phyloP scores from a whole-genome alignment of 2,888 invertebrate species.

The Chymomyza caudatula region DNA sequence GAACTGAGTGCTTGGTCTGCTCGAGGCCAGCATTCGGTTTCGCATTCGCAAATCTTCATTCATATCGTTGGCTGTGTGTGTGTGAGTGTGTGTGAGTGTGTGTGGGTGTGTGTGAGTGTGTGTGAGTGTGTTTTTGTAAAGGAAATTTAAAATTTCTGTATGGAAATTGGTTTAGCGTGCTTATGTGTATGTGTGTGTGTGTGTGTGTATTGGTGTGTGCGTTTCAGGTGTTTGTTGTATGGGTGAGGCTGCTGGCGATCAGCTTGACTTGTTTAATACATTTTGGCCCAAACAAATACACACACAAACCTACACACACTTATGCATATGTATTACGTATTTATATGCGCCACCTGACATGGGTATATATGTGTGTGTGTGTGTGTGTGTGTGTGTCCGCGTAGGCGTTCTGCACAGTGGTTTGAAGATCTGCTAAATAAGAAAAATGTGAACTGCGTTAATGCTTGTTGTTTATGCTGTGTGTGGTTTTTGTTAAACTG shows the following conservation, averaged over 20 bases:
- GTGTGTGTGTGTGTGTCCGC: not conserved
- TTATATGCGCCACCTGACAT: not conserved
- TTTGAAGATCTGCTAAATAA: not conserved
- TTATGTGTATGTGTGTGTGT: not conserved
- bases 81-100: not conserved
- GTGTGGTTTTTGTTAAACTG: too few relatives aligned
- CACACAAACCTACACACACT: not conserved
- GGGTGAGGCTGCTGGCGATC: not conserved
- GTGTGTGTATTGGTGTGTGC: not conserved
- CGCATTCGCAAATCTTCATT: constrained; percentile 62
- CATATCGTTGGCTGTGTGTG: not conserved
- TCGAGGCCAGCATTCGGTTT: constrained; percentile 43
- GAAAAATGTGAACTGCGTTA: too few relatives aligned
- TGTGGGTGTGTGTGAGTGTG: constrained; percentile 22
- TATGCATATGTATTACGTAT: not conserved
- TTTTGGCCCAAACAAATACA: not conserved
- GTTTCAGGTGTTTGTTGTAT: not conserved
- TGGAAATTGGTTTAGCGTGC: constrained; percentile 62
- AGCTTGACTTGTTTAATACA: not conserved
- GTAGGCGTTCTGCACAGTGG: not conserved
- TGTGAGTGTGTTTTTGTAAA: constrained; percentile 26
- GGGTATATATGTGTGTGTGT: not conserved
- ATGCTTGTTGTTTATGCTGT: too few relatives aligned
- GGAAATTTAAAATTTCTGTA: constrained; percentile 65
- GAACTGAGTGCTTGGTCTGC: constrained; percentile 7